Base-by-base conservation (phyloP, 2,797 vertebrate species). In the Rhynchotus rufescens region DNA sequence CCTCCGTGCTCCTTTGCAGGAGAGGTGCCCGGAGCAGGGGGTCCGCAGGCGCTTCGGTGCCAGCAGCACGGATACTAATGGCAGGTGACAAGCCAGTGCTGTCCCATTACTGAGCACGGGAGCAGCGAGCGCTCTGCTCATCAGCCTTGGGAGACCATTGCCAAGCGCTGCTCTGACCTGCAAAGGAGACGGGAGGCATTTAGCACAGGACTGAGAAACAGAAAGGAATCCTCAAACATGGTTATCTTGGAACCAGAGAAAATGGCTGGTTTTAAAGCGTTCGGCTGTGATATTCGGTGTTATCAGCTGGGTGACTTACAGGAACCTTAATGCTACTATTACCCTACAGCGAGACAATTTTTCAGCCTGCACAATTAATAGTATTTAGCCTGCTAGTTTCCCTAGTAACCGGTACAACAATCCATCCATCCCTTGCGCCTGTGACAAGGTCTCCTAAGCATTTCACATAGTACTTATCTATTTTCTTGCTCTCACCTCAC, bases 1-100 rank as follows among this genome's bases (percentile, higher is more conserved):
- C 96, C 97, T 98, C 98, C 3, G 97, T 97, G 97, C 97, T 97
- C 96, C 97, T 97, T 97, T 98, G 98, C 97, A 98, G 96, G 97
- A 93, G 95, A 59, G 96, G 2, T 28, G 20, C 51, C 5, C 0
- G 1, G 2, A 32, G 14, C 6, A 22, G 32, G 13, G 44, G 3
- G 15, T n/a, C 67, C 22, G 12, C 28, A 85, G 68, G 11, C 16
- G 21, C 57, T 4, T 2, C 25, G 56, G 49, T 40, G 6, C 22
- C 21, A 1, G 4, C 22, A 44, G 54, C 83, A 84, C 67, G 11
- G 20, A 1, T 34, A 1, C 38, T 1, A 25, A 62, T 6, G 57
- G 83, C 40, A 3, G 30, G 62, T 84, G 81, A 80, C 77, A 65
- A 34, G 12, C 21, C 4, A 30, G 28, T 0, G 4, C 66, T 66